Conservation (phyloP, 2,888 invertebrate genomes). For the Malthinus seriepunctatus region DNA sequence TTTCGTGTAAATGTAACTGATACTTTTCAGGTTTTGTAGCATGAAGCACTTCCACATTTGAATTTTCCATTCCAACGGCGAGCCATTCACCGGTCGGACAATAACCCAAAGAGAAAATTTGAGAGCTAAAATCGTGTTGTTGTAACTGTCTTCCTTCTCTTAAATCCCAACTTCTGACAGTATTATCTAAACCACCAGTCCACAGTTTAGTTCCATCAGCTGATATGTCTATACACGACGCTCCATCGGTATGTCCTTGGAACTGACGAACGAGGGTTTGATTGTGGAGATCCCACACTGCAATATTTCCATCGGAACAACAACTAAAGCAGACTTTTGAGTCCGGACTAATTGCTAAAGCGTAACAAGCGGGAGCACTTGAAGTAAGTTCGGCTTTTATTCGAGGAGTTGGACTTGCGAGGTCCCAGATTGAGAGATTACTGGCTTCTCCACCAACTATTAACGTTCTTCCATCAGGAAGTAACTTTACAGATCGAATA, state of each 20-base stretch:
- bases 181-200: conserved; percentile 96
- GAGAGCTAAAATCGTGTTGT: conserved; percentile 93
- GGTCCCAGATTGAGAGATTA: conserved; percentile 94
- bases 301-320: conserved; percentile 97
- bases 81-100: conserved; percentile 97
- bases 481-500: conserved; percentile 91
- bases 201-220: conserved; percentile 87
- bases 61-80: conserved; percentile 98
- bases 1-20: conserved; percentile 94
- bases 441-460: conserved; percentile 97
- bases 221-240: conserved; percentile 96
- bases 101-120: conserved; percentile 80
- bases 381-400: conserved; percentile 90
- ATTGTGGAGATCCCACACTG: conserved; percentile 93
- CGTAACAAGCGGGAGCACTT: conserved; percentile 96
- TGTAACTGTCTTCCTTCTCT: conserved; percentile 90
- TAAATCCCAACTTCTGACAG: conserved; percentile 95
- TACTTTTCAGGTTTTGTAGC: conserved; percentile 93
- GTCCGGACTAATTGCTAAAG: conserved; percentile 95
- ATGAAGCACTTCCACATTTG: conserved; percentile 92
- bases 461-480: conserved; percentile 91
- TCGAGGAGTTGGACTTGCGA: conserved; percentile 87
- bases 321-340: conserved; percentile 98
- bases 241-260: conserved; percentile 97
- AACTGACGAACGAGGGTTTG: conserved; percentile 88